A percentile compares a stretch with the other conserved stretches of the same genome.
phyloP scores from a whole-genome alignment of 1,140 invertebrate species.

The Nasonia vitripennis region DNA sequence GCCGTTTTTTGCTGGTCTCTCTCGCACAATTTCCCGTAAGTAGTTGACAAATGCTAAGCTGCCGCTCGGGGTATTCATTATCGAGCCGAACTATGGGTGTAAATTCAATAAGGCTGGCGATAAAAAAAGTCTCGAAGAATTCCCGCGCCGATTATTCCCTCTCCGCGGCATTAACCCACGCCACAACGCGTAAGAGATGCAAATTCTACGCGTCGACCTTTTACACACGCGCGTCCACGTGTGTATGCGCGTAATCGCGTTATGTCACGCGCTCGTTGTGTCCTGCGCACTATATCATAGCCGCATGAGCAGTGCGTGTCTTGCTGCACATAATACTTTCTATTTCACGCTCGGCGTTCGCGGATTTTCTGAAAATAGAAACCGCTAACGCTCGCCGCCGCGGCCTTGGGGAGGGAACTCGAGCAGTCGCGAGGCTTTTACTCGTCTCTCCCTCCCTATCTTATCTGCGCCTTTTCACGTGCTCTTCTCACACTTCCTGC shows the following conservation, averaged over 20 bases:
- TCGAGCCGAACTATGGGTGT: too few species aligned
- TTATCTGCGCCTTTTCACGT: not conserved
- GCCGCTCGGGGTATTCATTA: too few species aligned
- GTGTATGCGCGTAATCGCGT: constrained; percentile 39
- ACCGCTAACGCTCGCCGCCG: not conserved
- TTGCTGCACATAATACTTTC: constrained; percentile 47
- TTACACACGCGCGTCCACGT: constrained; percentile 27
- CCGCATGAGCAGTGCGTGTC: constrained; percentile 2
- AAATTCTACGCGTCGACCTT: constrained; percentile 30
- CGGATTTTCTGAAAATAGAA: constrained; percentile 54
- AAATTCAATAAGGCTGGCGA: not conserved
- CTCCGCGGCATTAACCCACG: not conserved
- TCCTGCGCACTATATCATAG: not conserved
- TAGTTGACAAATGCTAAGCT: constrained; percentile 2
- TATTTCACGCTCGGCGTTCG: constrained; percentile 45
- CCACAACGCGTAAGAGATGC: not conserved
- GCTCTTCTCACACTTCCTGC: constrained; percentile 26
- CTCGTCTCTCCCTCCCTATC: not conserved
- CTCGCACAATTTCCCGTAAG: not conserved
- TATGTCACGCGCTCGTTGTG: constrained; percentile 38
- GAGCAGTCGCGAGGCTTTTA: not conserved
- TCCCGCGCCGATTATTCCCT: not conserved
- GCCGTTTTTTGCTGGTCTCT: not conserved
- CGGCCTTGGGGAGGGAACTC: constrained; percentile 41
- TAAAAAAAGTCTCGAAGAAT: not conserved